Percentiles rank a stretch among this genome's conserved stretches.
phyloP scores from a whole-genome alignment of 2,888 invertebrate genomes.

The Proisotoma minuta region DNA sequence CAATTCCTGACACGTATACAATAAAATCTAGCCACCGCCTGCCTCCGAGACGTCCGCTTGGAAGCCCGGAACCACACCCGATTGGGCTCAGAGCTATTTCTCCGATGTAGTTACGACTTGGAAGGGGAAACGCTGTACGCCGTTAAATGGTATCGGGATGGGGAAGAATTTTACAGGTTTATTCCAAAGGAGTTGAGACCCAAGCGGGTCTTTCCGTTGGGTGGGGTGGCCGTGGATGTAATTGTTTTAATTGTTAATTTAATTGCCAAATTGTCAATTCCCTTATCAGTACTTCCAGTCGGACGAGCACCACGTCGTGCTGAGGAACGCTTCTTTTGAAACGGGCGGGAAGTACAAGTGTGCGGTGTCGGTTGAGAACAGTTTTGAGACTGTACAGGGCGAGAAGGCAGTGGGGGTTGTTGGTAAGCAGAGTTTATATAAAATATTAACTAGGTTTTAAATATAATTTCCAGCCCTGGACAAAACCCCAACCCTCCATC shows the following conservation, averaged over 20 bases:
- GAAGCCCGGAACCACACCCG: constrained; percentile 7
- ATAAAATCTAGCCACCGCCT: too few species aligned
- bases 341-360: constrained; percentile 18
- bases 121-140: constrained; percentile 24
- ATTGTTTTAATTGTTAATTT: constrained; percentile 10
- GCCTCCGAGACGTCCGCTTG: constrained; percentile 10
- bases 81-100: constrained; percentile 13
- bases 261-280: not conserved
- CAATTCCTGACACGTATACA: too few species aligned
- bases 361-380: constrained; percentile 9
- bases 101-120: constrained; percentile 22
- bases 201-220: constrained; percentile 12
- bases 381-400: constrained; percentile 7
- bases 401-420: constrained; percentile 12
- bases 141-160: constrained; percentile 31
- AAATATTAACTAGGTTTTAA: not conserved
- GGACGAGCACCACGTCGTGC: constrained; percentile 16
- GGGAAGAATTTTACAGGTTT: constrained; percentile 29
- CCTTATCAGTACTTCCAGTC: constrained; percentile 12
- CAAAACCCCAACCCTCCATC: constrained; percentile 14
- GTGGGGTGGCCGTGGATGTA: constrained; percentile 28
- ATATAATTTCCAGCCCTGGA: constrained; percentile 3
- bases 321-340: constrained; percentile 16
- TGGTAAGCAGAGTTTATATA: constrained; percentile 9
- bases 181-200: constrained; percentile 26